Percentiles rank a stretch among this genome's conserved stretches.
phyloP scores from a whole-genome alignment of 2,113 vertebrate genomes.

The Muntiacus muntjak region DNA sequence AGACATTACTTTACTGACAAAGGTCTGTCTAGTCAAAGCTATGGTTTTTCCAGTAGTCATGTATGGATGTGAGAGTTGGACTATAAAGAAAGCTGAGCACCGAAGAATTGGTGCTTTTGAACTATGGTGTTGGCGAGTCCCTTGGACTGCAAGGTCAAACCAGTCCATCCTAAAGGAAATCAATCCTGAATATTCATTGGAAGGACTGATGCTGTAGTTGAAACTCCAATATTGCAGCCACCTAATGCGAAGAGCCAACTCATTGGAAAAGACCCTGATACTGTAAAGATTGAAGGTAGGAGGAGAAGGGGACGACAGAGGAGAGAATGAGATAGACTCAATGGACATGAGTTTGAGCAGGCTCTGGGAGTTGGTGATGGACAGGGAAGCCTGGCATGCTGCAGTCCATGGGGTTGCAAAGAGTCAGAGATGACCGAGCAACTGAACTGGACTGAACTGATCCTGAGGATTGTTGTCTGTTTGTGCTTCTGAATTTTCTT shows the following conservation, averaged over 20 bases:
- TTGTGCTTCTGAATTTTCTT: not conserved
- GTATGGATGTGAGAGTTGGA: not conserved
- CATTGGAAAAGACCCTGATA: not conserved
- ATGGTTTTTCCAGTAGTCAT: not conserved
- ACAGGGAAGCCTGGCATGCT: not conserved
- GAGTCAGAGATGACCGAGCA: not conserved
- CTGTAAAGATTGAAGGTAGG: not conserved
- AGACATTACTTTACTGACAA: not conserved
- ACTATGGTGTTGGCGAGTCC: not conserved
- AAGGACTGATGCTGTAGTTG: not conserved
- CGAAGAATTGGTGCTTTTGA: not conserved
- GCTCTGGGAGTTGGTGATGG: not conserved
- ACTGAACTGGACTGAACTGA: not conserved
- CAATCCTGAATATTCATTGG: not conserved
- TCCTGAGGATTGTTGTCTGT: not conserved
- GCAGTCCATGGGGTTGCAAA: not conserved
- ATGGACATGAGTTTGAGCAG: not conserved
- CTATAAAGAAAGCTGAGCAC: not conserved
- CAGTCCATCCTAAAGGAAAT: not conserved
- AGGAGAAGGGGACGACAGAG: not conserved
- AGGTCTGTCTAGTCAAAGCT: not conserved
- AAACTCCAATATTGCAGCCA: not conserved
- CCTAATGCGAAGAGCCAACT: not conserved
- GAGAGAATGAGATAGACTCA: not conserved
- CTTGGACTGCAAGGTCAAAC: not conserved